Conservation (phyloP, 23 tunicate species). For the Oikopleura vanhoeffeni region DNA sequence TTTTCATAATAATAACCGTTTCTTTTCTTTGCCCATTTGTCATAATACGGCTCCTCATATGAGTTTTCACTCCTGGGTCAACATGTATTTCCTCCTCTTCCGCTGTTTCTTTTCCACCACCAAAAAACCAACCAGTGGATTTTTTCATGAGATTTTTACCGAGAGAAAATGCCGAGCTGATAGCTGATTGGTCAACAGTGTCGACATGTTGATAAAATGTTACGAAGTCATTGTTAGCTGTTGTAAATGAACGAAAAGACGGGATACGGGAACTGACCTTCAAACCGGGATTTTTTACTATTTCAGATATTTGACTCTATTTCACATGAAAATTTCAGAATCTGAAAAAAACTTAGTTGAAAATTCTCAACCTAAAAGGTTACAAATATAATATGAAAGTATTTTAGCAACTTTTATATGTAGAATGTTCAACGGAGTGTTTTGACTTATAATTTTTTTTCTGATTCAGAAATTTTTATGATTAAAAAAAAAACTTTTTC, state of each 20-base stretch:
- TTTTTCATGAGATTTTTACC: slow-evolving; percentile 9
- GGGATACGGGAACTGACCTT: background rate
- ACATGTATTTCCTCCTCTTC: background rate
- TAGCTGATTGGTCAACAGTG: background rate
- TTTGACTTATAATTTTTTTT: too few relatives aligned
- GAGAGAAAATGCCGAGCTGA: background rate
- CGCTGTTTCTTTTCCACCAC: background rate
- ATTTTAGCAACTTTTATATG: too few relatives aligned
- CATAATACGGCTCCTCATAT: background rate
- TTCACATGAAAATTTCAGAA: too few relatives aligned
- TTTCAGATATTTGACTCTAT: too few relatives aligned
- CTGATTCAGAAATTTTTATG: too few relatives aligned
- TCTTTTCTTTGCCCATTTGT: background rate
- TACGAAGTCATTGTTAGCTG: background rate
- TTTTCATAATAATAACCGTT: too few relatives aligned
- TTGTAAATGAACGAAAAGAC: background rate
- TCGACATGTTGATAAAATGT: background rate
- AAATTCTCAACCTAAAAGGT: too few relatives aligned
- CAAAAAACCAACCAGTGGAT: slow-evolving; percentile 15
- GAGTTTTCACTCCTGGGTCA: background rate
- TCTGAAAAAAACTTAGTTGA: too few relatives aligned
- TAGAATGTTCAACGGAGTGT: too few relatives aligned
- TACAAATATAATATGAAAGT: too few relatives aligned
- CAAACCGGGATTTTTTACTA: too few relatives aligned
- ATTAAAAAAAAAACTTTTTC: too few relatives aligned